These are phyloP conservation scores for Bombus sibiricus DNA, from an alignment of 1,140 invertebrate species.

Conservation along the genomic window DNA sequence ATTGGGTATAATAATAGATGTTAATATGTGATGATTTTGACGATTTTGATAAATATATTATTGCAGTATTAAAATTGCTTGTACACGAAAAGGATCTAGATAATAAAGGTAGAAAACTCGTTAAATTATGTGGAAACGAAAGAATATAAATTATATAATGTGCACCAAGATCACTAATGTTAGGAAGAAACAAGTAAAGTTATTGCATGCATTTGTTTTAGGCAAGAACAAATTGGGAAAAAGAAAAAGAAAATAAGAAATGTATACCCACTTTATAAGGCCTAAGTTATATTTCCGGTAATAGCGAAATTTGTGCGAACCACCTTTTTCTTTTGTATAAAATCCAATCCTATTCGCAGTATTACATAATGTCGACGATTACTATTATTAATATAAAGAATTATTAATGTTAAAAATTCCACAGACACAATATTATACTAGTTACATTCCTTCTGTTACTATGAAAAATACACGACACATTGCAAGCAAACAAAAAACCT, in stretches of 20 bases:
- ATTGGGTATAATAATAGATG: neutral
- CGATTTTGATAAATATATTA: constrained; percentile 16
- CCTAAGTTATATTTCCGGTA: neutral
- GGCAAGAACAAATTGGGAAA: neutral
- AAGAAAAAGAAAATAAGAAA: neutral
- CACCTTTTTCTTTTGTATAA: neutral
- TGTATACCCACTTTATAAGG: neutral
- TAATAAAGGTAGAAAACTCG: neutral
- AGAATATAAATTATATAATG: constrained; percentile 1
- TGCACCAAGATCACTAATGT: constrained; percentile 4
- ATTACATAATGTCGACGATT: constrained; percentile 11
- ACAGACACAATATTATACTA: neutral
- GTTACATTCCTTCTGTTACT: constrained; percentile 32
- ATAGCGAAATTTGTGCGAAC: neutral
- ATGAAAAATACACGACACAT: constrained; percentile 5
- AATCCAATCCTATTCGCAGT: neutral
- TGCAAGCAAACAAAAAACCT: neutral
- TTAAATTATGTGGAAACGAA: neutral
- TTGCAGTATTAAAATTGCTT: constrained; percentile 10
- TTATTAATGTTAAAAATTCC: neutral
- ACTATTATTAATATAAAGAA: constrained; percentile 13
- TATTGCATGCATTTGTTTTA: constrained; percentile 20
- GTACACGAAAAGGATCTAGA: neutral
- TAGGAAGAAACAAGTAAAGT: neutral
- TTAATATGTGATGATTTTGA: neutral